Conservation (phyloP, 2,113 vertebrate species). For the Hippopotamus amphibius region DNA sequence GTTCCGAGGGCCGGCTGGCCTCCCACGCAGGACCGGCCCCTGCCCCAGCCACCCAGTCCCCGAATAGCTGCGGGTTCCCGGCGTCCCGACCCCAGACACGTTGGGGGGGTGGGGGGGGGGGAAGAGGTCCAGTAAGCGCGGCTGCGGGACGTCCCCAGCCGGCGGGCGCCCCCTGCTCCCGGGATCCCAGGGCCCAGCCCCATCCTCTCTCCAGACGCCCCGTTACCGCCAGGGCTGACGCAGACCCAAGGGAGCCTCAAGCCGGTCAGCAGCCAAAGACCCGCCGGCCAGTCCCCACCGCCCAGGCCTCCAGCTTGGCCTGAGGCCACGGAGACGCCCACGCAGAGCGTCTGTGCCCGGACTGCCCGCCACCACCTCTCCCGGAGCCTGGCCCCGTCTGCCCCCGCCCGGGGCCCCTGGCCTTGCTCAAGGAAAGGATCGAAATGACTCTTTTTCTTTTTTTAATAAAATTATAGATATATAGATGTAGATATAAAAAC, state of each 20-base stretch:
- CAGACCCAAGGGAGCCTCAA: neutral
- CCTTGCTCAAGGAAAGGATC: conserved; percentile 75
- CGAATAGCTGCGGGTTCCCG: neutral
- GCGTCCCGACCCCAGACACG: neutral
- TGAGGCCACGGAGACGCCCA: neutral
- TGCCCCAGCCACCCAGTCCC: neutral
- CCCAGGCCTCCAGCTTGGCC: neutral
- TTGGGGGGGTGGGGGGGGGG: neutral
- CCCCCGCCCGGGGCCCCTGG: neutral
- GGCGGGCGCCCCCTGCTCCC: neutral
- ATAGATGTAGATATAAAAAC: conserved; percentile 84
- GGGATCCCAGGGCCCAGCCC: neutral
- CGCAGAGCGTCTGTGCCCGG: accelerated
- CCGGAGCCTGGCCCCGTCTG: neutral
- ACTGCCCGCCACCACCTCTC: neutral
- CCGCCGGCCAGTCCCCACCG: neutral
- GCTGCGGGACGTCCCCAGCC: neutral
- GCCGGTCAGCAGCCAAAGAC: neutral
- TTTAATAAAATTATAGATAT: conserved; percentile 86
- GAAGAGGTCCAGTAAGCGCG: neutral
- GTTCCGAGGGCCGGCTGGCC: accelerated
- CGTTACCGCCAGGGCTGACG: neutral
- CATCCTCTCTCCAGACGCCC: neutral
- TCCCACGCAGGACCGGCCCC: neutral
- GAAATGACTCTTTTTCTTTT: conserved; percentile 75